A percentile compares a stretch with the other conserved stretches of the same genome.
Evolutionary conservation across 2,797 vertebrate genomes (phyloP).

Genomic region (Prunella strophiata): DNA sequence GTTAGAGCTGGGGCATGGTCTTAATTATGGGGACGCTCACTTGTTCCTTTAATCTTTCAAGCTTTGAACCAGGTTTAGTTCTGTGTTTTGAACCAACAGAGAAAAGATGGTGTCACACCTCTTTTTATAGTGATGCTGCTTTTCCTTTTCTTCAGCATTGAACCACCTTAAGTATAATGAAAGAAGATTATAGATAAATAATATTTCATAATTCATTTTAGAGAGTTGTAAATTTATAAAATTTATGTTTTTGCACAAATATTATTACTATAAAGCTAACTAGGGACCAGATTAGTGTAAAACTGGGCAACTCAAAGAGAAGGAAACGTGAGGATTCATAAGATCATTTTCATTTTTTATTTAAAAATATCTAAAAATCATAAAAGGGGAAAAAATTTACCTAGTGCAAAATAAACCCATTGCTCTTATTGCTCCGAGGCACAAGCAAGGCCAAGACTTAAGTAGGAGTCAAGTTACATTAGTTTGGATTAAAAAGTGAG

Average conservation of each 20-base stretch:
- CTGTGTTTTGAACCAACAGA: background rate
- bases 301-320: background rate
- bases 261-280: background rate
- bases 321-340: background rate
- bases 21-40: background rate
- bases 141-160: background rate
- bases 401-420: background rate
- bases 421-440: background rate
- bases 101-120: background rate
- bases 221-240: background rate
- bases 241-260: background rate
- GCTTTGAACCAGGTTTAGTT: background rate
- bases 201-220: background rate
- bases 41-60: background rate
- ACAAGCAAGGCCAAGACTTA: background rate
- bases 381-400: background rate
- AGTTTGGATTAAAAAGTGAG: conserved; percentile 6
- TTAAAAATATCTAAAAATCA: background rate
- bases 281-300: background rate
- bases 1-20: background rate
- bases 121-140: background rate
- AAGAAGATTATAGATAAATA: background rate
- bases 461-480: background rate
- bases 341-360: background rate
- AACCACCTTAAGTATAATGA: background rate